These are phyloP conservation scores for Drosophila paulistorum DNA, from an alignment of 1,140 invertebrate genomes.

Conservation along the genomic window DNA sequence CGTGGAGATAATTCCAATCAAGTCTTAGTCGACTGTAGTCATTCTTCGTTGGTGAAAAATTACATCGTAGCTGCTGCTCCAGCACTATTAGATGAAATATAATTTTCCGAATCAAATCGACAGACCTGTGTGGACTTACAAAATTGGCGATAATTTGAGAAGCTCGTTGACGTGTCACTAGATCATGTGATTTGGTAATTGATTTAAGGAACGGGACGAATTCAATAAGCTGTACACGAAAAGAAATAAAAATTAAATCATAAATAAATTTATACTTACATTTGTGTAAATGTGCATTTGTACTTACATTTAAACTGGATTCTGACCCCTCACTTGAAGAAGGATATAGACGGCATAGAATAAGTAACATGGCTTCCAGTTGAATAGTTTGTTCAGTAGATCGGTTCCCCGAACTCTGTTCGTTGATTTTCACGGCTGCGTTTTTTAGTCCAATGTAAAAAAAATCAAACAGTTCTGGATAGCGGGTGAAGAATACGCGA, in stretches of 20 bases:
- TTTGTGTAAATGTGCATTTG: too few relatives aligned
- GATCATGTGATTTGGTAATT: constrained; percentile 40
- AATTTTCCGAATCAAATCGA: constrained; percentile 11
- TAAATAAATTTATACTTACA: background rate
- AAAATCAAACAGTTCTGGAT: constrained; percentile 91
- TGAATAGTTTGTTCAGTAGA: constrained; percentile 81
- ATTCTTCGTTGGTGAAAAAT: background rate
- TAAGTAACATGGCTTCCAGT: constrained; percentile 91
- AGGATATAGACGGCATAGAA: constrained; percentile 91
- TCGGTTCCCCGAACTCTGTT: background rate
- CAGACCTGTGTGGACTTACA: constrained; percentile 12
- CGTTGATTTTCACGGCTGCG: constrained; percentile 20
- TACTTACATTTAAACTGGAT: constrained; percentile 86
- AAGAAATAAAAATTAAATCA: constrained; percentile 58
- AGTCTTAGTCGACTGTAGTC: background rate
- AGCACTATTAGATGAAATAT: constrained; percentile 20
- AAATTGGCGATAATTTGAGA: constrained; percentile 55
- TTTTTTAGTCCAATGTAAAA: constrained; percentile 85
- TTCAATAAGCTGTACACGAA: constrained; percentile 85
- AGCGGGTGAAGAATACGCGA: constrained; percentile 92
- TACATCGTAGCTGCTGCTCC: background rate
- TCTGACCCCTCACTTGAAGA: constrained; percentile 87
- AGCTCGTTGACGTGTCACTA: constrained; percentile 41
- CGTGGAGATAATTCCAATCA: constrained; percentile 39
- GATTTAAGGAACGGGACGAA: constrained; percentile 85